These are phyloP conservation scores for Heterochromis multidens DNA, from an alignment of 2,113 vertebrate species.

Conservation along the genomic window DNA sequence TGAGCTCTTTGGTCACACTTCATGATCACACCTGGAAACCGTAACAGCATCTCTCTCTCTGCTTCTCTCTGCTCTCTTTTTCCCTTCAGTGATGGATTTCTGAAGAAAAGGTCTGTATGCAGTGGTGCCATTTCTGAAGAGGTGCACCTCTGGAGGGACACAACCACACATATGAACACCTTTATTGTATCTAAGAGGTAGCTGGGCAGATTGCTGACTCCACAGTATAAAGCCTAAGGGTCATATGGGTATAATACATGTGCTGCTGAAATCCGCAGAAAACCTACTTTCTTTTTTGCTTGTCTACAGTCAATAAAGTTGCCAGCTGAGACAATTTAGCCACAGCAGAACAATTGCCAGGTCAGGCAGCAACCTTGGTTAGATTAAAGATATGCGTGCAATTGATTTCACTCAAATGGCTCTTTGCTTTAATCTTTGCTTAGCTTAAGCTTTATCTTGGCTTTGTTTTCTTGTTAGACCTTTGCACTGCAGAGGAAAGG, in stretches of 20 bases:
- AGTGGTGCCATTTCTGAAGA: neutral
- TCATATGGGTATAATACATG: neutral
- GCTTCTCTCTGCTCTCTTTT: neutral
- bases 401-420: neutral
- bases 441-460: neutral
- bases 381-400: neutral
- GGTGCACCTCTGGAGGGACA: neutral
- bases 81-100: neutral
- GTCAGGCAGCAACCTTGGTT: neutral
- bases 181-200: neutral
- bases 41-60: neutral
- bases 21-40: constrained; percentile 8
- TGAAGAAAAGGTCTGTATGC: neutral
- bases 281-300: neutral
- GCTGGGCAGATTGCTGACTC: neutral
- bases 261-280: neutral
- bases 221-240: neutral
- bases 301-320: neutral
- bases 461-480: neutral
- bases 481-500: neutral
- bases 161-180: neutral
- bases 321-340: neutral
- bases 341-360: neutral
- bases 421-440: neutral
- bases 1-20: constrained; percentile 12